Evolutionary conservation across 2,888 invertebrate species (phyloP), one percentile per base, ranked within the genome.

Genomic region (Brachyopa scutellaris): DNA sequence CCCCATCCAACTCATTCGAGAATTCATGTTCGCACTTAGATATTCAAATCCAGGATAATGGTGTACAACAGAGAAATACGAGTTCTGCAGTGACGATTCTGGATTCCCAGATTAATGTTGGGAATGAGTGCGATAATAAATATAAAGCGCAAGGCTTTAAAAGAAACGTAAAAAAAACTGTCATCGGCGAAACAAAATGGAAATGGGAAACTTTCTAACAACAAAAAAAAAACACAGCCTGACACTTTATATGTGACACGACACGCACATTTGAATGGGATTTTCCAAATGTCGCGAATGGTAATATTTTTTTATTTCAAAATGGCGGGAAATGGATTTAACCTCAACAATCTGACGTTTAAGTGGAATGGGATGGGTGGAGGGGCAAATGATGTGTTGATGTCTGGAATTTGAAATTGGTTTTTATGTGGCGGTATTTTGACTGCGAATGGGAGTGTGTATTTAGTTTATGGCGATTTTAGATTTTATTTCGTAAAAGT

Each of bases 31-130:
- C 76, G 11, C 57, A 70, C 76, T 76, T 59, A 55, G 64, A 51
- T 74, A 74, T 80, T 69, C 53, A 80, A 80, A 80, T 74, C 59
- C 74, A 23, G 36, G 67, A 80, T 74, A 69, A 74, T 59, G 74
- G 49, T 40, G 57, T 45, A 55, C 40, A 61, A 45, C 23, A 49
- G 23, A 21, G 36, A 57, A 45, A 73, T 26, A 49, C 59, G n/a
- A n/a, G 33, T 57, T 40, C 21, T n/a, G 29, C 45, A 45, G 38
- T 72, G n/a, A 38, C 38, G 59, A 67, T 59, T 66, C 72, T 42
- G 23, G 59, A 72, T 73, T 59, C 59, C 72, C 49, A 31, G 59
- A 72, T 73, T 73, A 66, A 73, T 33, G 51, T 19, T 8, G 8
- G 21, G 31, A 26, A n/a, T n/a, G 40, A 29, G 7, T n/a, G 8